Evolutionary conservation across 2,888 invertebrate genomes (phyloP).

Genomic region (Poecilus cupreus): DNA sequence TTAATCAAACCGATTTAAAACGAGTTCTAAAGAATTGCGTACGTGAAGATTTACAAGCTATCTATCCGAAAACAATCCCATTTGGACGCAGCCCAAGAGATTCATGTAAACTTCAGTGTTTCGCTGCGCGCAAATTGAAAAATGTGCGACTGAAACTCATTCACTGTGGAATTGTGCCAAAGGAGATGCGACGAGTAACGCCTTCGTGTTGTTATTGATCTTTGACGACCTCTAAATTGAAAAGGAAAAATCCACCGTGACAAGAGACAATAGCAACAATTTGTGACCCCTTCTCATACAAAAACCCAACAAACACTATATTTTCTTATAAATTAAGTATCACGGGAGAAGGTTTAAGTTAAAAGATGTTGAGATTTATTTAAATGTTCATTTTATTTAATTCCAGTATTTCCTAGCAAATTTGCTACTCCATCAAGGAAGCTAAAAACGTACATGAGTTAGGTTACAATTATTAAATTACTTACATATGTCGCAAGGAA

Average conservation of each 20-base stretch:
- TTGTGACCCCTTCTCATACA: too few species aligned
- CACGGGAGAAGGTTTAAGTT: too few species aligned
- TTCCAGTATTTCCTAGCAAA: too few species aligned
- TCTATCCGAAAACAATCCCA: slow-evolving; percentile 54
- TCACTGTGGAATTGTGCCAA: slow-evolving; percentile 34
- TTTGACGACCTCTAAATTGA: background rate
- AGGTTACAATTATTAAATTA: too few species aligned
- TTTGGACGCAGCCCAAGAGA: slow-evolving; percentile 47
- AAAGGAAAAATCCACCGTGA: slow-evolving; percentile 7
- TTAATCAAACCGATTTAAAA: slow-evolving; percentile 37
- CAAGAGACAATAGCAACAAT: too few species aligned
- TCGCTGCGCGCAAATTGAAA: slow-evolving; percentile 34
- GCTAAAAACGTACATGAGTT: too few species aligned
- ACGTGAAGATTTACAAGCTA: slow-evolving; percentile 33
- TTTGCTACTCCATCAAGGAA: too few species aligned
- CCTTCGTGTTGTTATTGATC: background rate
- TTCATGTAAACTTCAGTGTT: slow-evolving; percentile 40
- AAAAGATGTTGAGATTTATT: too few species aligned
- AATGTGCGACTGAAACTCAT: slow-evolving; percentile 21
- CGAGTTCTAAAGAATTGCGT: slow-evolving; percentile 43
- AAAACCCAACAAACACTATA: too few species aligned
- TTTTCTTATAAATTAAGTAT: too few species aligned
- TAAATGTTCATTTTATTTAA: too few species aligned
- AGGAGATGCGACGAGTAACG: background rate
- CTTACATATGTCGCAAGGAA: too few species aligned